Evolutionary conservation across 2,888 invertebrate species (phyloP), one percentile per base, ranked within the genome.

Genomic region (Bursaphelenchus okinawaensis): DNA sequence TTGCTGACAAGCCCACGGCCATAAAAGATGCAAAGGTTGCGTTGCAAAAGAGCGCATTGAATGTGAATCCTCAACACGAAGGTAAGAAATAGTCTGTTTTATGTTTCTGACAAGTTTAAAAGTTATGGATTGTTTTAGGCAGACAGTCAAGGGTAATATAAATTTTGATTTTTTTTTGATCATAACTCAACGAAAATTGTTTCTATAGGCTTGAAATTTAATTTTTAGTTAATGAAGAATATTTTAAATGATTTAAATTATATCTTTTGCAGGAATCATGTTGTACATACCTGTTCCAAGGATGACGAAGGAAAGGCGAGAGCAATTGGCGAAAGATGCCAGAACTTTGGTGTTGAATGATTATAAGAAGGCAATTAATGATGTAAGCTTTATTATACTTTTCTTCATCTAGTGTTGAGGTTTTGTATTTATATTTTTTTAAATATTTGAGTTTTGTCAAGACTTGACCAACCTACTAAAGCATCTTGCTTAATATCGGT

Each of bases 251-350:
- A n/a, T n/a, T n/a, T n/a, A n/a, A n/a, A n/a, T n/a, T n/a, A n/a
- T 27, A n/a, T 16, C n/a, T n/a, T 40, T 40, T 40, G 75, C 76
- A 63, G 77, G 76, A 4, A 73, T 73, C 24, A 69, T 75, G 22
- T 62, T 79, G 12, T 75, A 79, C 65, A 67, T 79, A n/a, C 70
- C 65, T 8, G 70, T 74, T 24, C 77, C 56, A 77, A 88, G 88
- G 84, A 90, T 96, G 0, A 94, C 95, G 0, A 90, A 90, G 82
- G 94, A 96, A 83, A 90, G 93, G 80, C 87, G 95, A 72, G 93
- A 94, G 84, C 88, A 87, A 67, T 85, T 96, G 66, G 89, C 91
- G 0, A 92, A 91, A 84, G 91, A 89, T 86, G 93, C 94, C 0
- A 70, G 71, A 51, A 66, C 66, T 9, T 64, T 93, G 91, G 84